Conservation (phyloP, 2,888 invertebrate species). For the Leptopilina drosophilae region DNA sequence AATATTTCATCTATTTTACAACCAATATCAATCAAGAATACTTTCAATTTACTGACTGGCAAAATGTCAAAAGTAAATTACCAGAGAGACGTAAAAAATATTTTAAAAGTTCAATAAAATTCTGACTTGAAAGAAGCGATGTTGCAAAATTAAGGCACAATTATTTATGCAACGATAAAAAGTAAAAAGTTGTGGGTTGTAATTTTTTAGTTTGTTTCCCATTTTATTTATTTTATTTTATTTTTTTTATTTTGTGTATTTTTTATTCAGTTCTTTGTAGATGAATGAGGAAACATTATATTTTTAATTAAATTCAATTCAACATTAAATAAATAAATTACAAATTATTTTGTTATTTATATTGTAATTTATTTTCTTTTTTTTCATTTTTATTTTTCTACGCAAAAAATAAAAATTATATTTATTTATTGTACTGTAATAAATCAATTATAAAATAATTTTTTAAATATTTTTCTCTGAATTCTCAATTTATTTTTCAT, state of each 20-base stretch:
- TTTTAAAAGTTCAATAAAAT: background rate
- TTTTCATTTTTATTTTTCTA: background rate
- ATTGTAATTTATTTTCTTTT: too few species aligned
- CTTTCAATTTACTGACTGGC: constrained; percentile 2
- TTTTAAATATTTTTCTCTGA: too few species aligned
- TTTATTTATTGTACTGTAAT: too few species aligned
- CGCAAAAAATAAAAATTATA: too few species aligned
- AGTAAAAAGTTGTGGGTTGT: background rate
- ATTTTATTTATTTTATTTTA: too few species aligned
- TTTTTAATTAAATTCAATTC: too few species aligned
- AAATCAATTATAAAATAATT: too few species aligned
- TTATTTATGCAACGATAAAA: constrained; percentile 6
- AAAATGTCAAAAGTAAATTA: constrained; percentile 1
- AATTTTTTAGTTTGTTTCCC: background rate
- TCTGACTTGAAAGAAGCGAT: background rate
- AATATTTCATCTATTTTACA: constrained; percentile 8
- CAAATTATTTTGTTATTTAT: too few species aligned
- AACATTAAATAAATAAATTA: too few species aligned
- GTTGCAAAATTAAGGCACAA: constrained; percentile 7
- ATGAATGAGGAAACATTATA: too few species aligned
- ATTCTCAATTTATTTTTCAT: background rate
- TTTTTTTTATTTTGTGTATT: too few species aligned
- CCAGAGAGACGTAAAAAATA: background rate
- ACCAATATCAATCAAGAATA: constrained; percentile 3
- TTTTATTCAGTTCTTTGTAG: too few species aligned